These are phyloP conservation scores for Aradus depressus DNA, from an alignment of 2,888 invertebrate genomes.

Conservation along the genomic window DNA sequence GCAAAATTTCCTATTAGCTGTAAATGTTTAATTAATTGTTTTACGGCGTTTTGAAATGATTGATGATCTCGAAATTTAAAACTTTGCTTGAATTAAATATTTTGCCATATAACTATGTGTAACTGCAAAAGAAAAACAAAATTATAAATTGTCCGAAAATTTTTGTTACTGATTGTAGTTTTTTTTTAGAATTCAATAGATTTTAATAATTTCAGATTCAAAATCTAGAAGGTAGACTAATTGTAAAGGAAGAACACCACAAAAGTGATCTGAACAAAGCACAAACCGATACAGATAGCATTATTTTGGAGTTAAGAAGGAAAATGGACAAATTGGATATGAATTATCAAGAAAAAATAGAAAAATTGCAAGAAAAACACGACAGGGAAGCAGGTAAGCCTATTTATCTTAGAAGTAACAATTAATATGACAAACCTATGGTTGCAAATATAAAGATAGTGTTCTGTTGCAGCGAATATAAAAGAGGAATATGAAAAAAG, in stretches of 20 bases:
- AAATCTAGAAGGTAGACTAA: constrained; percentile 51
- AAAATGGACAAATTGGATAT: constrained; percentile 63
- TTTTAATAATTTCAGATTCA: constrained; percentile 44
- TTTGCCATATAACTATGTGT: no score
- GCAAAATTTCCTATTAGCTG: no score
- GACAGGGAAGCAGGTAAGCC: constrained; percentile 55
- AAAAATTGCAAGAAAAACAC: constrained; percentile 51
- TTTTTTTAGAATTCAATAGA: constrained; percentile 22
- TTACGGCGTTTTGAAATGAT: no score
- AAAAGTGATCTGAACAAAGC: constrained; percentile 46
- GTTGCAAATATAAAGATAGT: neutral
- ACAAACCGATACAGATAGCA: constrained; percentile 55
- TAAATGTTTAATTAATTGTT: no score
- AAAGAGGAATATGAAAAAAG: constrained; percentile 37
- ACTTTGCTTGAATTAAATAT: no score
- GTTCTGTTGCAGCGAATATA: constrained; percentile 36
- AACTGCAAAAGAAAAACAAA: no score
- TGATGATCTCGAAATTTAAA: no score
- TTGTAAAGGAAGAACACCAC: constrained; percentile 48
- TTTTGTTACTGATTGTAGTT: no score
- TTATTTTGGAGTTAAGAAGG: constrained; percentile 55
- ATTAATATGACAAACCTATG: neutral
- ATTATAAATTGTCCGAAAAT: no score
- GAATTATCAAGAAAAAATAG: constrained; percentile 58
- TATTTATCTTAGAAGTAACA: neutral